Percentiles rank a stretch among this genome's conserved stretches.
phyloP scores from a whole-genome alignment of 1,140 invertebrate species.

The Meloidogyne floridensis region DNA sequence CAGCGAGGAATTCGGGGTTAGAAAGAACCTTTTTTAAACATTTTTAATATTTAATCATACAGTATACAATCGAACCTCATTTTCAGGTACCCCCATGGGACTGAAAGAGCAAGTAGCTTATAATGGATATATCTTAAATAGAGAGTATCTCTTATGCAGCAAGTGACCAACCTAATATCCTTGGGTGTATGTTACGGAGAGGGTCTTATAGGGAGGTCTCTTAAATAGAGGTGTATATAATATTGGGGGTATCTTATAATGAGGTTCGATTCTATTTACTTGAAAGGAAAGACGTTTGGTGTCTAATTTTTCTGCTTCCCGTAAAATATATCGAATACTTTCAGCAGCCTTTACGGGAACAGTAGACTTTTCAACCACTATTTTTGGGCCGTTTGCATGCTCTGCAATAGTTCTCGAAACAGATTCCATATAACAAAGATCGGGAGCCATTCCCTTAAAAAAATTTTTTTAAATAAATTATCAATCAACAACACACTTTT shows the following conservation, averaged over 20 bases:
- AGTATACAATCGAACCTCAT: too few species aligned
- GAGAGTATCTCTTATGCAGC: too few species aligned
- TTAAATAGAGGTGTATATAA: too few species aligned
- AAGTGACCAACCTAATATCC: too few species aligned
- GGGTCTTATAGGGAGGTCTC: too few species aligned
- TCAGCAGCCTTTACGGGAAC: conserved; percentile 96
- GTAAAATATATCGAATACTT: conserved; percentile 89
- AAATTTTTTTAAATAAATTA: background rate
- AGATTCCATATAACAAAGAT: conserved; percentile 95
- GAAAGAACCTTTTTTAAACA: conserved; percentile 79
- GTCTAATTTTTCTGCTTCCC: conserved; percentile 67
- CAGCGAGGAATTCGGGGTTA: conserved; percentile 97
- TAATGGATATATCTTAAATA: too few species aligned
- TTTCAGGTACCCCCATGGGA: too few species aligned
- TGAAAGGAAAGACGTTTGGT: conserved; percentile 69
- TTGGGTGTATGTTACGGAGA: too few species aligned
- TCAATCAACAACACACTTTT: conserved; percentile 70
- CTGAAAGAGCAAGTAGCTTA: too few species aligned
- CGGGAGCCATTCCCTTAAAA: conserved; percentile 84
- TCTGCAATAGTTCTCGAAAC: conserved; percentile 77
- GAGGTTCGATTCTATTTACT: conserved; percentile 69
- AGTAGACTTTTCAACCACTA: conserved; percentile 98
- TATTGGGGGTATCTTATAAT: too few species aligned
- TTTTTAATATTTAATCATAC: background rate
- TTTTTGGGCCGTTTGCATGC: conserved; percentile 78